Base-by-base conservation (phyloP, 2,888 invertebrate genomes). In the Andrena bucephala region DNA sequence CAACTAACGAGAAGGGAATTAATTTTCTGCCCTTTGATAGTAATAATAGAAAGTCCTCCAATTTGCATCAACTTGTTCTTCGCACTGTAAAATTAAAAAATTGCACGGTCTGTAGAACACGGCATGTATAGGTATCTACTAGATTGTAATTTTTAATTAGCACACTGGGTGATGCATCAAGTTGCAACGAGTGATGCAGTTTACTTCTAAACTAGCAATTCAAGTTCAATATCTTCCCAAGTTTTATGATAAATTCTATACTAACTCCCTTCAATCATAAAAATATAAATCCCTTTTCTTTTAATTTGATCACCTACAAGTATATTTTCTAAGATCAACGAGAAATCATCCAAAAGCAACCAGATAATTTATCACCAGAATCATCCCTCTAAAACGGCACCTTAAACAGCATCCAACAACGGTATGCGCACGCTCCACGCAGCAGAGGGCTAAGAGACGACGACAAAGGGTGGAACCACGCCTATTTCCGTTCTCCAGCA, bases 41-140 rank as follows among this genome's bases (percentile, higher is more conserved):
- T 68, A 33, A 63, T 68, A 78, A 68, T 63, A 31, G 54, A 68
- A 74, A 62, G n/a, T 63, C 54, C 50, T 68, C 57, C 31, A 54
- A 42, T 62, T 68, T 77, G 59, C 36, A 24, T 65, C 1, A 52
- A 10, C 36, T 20, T 27, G 33, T 54, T 7, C 8, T 33, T 74
- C 27, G 10, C 8, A 1, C 6, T 8, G 59, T 8, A 5, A 52
- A 20, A 33, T 52, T 66, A 62, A 24, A 73, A 54, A 33, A 50
- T 60, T 65, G 10, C 13, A 5, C 2, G 31, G 6, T 13, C 7
- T 20, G 52, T 2, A 20, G 20, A 52, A 52, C 7, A n/a, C 52
- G 20, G 20, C 36, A 20, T 3, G 8, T n/a, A 10, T 24, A n/a
- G n/a, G n/a, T n/a, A 1, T 20, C n/a, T 0, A 50, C 3, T 50